Conservation (phyloP, 2,888 invertebrate genomes). For the Julus scandinavius region DNA sequence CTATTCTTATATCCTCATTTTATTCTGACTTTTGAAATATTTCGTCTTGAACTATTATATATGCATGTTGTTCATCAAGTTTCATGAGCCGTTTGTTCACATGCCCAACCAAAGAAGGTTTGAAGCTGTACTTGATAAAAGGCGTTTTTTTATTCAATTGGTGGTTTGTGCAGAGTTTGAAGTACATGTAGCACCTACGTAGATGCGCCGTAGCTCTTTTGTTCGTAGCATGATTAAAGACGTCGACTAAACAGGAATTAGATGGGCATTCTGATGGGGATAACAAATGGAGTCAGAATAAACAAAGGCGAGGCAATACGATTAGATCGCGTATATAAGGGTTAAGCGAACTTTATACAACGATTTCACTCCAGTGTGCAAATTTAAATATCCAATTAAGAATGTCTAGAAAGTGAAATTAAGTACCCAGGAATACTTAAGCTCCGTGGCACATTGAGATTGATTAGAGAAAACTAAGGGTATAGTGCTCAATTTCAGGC, state of each 20-base stretch:
- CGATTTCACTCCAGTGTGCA: constrained; percentile 33
- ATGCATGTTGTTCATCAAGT: not conserved
- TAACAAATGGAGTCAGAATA: constrained; percentile 33
- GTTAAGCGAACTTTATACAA: constrained; percentile 26
- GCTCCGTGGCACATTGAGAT: constrained; percentile 33
- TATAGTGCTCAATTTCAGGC: constrained; percentile 26
- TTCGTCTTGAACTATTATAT: no score
- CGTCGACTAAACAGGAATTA: constrained; percentile 33
- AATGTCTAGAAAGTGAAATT: constrained; percentile 33
- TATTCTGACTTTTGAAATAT: no score
- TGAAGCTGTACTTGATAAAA: not conserved
- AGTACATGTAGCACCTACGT: constrained; percentile 4
- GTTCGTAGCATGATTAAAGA: constrained; percentile 33
- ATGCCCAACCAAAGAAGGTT: not conserved
- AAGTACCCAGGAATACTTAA: constrained; percentile 33
- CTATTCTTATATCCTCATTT: no score
- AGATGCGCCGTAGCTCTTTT: constrained; percentile 26
- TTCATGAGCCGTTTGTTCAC: not conserved
- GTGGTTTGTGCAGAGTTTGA: constrained; percentile 24
- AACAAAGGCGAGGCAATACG: constrained; percentile 33
- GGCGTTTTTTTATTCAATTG: constrained; percentile 2
- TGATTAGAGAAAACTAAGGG: constrained; percentile 33
- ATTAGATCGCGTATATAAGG: constrained; percentile 33
- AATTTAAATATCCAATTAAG: constrained; percentile 33
- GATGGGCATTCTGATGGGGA: constrained; percentile 33